phyloP scores from a whole-genome alignment of 2,113 vertebrate genomes.

The Romanogobio albipinnatus region DNA sequence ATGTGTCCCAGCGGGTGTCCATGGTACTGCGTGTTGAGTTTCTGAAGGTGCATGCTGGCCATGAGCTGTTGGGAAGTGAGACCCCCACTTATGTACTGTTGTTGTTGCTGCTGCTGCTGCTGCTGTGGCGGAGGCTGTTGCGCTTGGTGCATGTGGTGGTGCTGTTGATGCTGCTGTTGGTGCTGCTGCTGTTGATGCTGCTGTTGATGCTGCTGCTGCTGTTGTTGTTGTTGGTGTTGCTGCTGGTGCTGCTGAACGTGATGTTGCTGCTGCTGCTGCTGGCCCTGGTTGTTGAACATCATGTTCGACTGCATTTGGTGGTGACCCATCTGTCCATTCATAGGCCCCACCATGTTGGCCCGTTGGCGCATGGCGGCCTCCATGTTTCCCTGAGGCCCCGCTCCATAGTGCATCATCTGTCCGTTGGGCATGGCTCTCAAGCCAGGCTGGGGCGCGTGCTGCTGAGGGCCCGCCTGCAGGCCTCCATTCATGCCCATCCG shows the following conservation, averaged over 20 bases:
- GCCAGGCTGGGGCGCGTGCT: slow-evolving; percentile 82
- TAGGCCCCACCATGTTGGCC: slow-evolving; percentile 79
- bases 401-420: slow-evolving; percentile 88
- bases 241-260: slow-evolving; percentile 52
- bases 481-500: slow-evolving; percentile 83
- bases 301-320: slow-evolving; percentile 80
- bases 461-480: slow-evolving; percentile 80
- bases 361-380: slow-evolving; percentile 82
- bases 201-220: slow-evolving; percentile 50
- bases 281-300: slow-evolving; percentile 76
- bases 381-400: slow-evolving; percentile 76
- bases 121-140: slow-evolving; percentile 65
- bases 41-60: slow-evolving; percentile 93
- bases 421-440: slow-evolving; percentile 75
- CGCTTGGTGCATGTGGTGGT: slow-evolving; percentile 68
- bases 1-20: slow-evolving; percentile 82
- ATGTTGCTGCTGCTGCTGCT: slow-evolving; percentile 66
- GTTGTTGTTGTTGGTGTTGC: slow-evolving; percentile 60
- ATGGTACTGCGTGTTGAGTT: slow-evolving; percentile 90
- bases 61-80: slow-evolving; percentile 87
- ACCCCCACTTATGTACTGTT: slow-evolving; percentile 84
- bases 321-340: slow-evolving; percentile 82
- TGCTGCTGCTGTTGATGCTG: slow-evolving; percentile 68
- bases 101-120: slow-evolving; percentile 67
- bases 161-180: slow-evolving; percentile 63